phyloP scores from a whole-genome alignment of 1,140 invertebrate species.

The Schlechtendalia chinensis region DNA sequence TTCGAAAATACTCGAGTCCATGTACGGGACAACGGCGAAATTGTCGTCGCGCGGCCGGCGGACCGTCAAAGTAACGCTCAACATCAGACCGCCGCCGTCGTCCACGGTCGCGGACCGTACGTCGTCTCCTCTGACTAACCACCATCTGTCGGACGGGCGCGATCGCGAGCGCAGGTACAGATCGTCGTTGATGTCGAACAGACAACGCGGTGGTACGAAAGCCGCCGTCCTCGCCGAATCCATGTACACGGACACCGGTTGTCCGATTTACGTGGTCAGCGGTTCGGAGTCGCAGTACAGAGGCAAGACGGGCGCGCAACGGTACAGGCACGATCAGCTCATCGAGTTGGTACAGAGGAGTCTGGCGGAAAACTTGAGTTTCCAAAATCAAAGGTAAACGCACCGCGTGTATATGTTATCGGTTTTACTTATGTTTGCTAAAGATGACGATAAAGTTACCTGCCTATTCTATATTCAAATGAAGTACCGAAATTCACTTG shows the following conservation, averaged over 20 bases:
- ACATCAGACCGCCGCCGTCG: background rate
- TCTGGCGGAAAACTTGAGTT: conserved; percentile 48
- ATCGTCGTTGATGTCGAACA: background rate
- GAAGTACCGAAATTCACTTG: too few relatives aligned
- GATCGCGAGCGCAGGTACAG: background rate
- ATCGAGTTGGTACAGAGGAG: conserved; percentile 14
- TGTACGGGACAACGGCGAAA: conserved; percentile 37
- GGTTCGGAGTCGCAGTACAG: background rate
- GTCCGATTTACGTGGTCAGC: background rate
- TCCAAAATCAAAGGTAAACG: conserved; percentile 30
- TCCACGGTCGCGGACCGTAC: background rate
- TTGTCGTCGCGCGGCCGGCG: background rate
- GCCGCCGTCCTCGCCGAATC: background rate
- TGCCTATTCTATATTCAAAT: too few relatives aligned
- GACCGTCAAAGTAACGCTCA: conserved; percentile 24
- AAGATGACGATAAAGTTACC: too few relatives aligned
- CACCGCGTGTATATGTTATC: background rate
- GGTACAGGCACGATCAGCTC: conserved; percentile 28
- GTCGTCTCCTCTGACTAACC: too few relatives aligned
- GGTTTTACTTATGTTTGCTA: too few relatives aligned
- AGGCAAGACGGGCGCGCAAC: background rate
- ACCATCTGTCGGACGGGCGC: background rate
- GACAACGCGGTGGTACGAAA: background rate
- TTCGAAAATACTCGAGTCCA: conserved; percentile 38
- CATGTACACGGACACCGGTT: background rate